Base-by-base conservation (phyloP, 2,888 invertebrate genomes). In the Papilio gigon region DNA sequence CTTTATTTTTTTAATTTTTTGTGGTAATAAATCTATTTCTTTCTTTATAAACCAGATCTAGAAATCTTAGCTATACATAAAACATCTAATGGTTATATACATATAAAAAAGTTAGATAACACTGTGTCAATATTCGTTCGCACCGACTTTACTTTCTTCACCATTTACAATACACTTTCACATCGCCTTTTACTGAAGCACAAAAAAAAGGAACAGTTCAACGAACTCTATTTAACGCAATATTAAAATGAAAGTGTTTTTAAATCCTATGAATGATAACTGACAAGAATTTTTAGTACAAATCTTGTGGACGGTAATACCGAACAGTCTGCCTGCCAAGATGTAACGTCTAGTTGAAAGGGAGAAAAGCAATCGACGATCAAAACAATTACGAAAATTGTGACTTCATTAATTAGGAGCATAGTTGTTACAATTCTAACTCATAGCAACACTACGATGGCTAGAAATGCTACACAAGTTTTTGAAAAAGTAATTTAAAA, bases 331-430 rank as follows among this genome's bases (percentile, higher is more conserved):
- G 3, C n/a, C 25, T 53, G 4, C 30, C 17, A n/a, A 56, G 30
- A n/a, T 17, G n/a, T 53, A 6, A 30, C 17, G 4, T 12, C 22
- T 17, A 27, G 30, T 56, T 30, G 30, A 30, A 30, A n/a, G 17
- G 11, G 4, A 30, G n/a, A 56, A 56, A 53, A 53, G 11, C 8
- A 22, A 4, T 53, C 8, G 9, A 47, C 30, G 30, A 17, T 56
- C 53, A 56, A n/a, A 30, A 56, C 3, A 30, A 17, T 56, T n/a
- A 56, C 53, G 53, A 56, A 30, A 56, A 56, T 56, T 30, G 17
- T 30, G 53, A 3, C 53, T 25, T 50, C 25, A 30, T 56, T 56
- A 56, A 56, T 56, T 56, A 56, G 30, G n/a, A 30, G 53, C 53
- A 56, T 30, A 27, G 30, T 30, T 30, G 30, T 56, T 56, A 14